phyloP scores from a whole-genome alignment of 2,888 invertebrate genomes.

The Hirtodrosophila trivittata region DNA sequence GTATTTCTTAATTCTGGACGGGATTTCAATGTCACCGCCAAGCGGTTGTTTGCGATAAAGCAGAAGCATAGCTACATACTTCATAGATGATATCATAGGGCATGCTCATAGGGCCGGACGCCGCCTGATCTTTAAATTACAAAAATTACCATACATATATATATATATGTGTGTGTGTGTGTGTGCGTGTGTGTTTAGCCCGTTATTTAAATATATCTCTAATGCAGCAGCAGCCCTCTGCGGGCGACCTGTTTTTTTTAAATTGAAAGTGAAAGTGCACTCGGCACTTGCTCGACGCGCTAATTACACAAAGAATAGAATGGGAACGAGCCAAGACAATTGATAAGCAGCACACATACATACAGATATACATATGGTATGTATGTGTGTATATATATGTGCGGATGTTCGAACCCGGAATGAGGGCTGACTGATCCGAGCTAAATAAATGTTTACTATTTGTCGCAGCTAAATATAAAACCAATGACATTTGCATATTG shows the following conservation, averaged over 20 bases:
- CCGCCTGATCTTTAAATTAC: constrained; percentile 51
- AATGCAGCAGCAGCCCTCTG: constrained; percentile 10
- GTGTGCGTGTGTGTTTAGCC: no score
- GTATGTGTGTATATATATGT: no score
- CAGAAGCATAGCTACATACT: constrained; percentile 52
- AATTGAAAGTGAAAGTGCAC: constrained; percentile 55
- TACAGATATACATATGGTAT: no score
- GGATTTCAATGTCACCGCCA: constrained; percentile 55
- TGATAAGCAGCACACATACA: constrained; percentile 47
- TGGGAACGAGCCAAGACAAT: constrained; percentile 32
- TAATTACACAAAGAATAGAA: constrained; percentile 42
- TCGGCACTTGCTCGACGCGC: constrained; percentile 22
- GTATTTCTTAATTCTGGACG: constrained; percentile 48
- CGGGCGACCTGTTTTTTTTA: constrained; percentile 62
- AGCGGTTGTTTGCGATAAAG: constrained; percentile 52
- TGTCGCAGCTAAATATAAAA: constrained; percentile 46
- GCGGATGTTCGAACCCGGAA: neutral
- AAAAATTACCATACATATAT: constrained; percentile 19
- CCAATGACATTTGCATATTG: constrained; percentile 62
- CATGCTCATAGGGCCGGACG: constrained; percentile 28
- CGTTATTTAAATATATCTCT: constrained; percentile 41
- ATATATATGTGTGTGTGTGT: no score
- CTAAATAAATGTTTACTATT: constrained; percentile 24
- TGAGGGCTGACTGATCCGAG: constrained; percentile 26
- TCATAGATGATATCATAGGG: constrained; percentile 70